Conservation (phyloP, 2,888 invertebrate species). For the Chymomyza fuscimana region DNA sequence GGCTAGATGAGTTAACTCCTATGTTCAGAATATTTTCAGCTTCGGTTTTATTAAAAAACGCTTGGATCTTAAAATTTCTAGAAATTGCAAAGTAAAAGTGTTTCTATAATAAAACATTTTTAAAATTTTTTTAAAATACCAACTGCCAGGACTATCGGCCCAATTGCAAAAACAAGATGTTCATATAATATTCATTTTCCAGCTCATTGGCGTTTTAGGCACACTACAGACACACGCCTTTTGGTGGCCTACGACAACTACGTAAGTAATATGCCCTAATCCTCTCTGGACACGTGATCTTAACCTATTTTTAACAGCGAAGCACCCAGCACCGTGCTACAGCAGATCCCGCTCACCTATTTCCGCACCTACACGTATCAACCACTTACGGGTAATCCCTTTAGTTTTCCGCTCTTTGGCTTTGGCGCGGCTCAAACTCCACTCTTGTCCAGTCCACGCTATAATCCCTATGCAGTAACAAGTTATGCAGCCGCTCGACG, state of each 20-base stretch:
- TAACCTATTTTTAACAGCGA: slow-evolving; percentile 45
- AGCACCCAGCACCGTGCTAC: slow-evolving; percentile 60
- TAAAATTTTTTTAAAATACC: too few relatives aligned
- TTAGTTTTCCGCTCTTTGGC: slow-evolving; percentile 68
- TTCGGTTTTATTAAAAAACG: too few relatives aligned
- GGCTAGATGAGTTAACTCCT: too few relatives aligned
- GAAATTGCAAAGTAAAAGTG: too few relatives aligned
- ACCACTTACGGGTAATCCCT: slow-evolving; percentile 67
- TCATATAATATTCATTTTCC: background rate
- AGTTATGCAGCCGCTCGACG: slow-evolving; percentile 57
- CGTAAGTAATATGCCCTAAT: slow-evolving; percentile 56
- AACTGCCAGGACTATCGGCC: too few relatives aligned
- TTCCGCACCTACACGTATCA: slow-evolving; percentile 79
- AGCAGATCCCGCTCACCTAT: slow-evolving; percentile 78
- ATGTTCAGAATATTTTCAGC: too few relatives aligned
- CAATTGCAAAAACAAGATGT: too few relatives aligned
- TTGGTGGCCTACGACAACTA: slow-evolving; percentile 71
- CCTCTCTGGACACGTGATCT: background rate
- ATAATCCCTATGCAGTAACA: slow-evolving; percentile 61
- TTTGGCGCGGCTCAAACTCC: slow-evolving; percentile 68
- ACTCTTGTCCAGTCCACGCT: slow-evolving; percentile 56
- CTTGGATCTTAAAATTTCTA: too few relatives aligned
- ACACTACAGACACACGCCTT: slow-evolving; percentile 51
- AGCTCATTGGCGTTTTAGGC: slow-evolving; percentile 42
- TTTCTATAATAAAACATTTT: too few relatives aligned